Base-by-base conservation (phyloP, 2,113 vertebrate genomes). In the Kryptolebias marmoratus region DNA sequence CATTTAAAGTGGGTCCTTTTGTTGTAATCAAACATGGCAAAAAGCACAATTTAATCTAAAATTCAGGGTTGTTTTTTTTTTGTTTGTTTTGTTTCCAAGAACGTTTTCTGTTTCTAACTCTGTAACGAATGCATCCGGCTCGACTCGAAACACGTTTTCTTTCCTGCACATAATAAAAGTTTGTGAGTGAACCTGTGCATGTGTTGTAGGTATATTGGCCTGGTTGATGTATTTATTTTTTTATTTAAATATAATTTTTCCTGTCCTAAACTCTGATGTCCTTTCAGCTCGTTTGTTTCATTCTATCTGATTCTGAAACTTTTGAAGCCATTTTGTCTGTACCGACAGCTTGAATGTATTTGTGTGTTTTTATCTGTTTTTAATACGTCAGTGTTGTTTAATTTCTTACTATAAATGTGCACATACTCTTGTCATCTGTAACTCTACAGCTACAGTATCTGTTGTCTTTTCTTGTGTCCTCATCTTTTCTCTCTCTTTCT, bases 381-480 rank as follows among this genome's bases (percentile, higher is more conserved):
- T 61, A 10, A 58, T 77, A 32, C 70, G 32, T 75, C 60, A 64
- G 27, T 36, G 60, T 69, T 36, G 59, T 79, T 80, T 55, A 36
- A 58, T 85, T 73, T 85, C 71, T 71, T 64, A 63, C 39, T 68
- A 18, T 71, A 55, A 81, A 64, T 78, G 68, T 82, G 53, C 64
- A 49, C 42, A 45, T 49, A n/a, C 71, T 68, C 73, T 62, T 22
- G 50, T 68, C 36, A 66, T 73, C 53, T 82, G 56, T 70, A 53
- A 57, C 62, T 72, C 42, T 75, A n/a, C 92, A 93, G 92, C 67
- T 93, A 90, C 93, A 93, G 86, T 94, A 91, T 94, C 91, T 95
- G 42, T 94, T 92, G 92, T 94, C 93, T 94, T 90, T 92, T 95
- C 94, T 90, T 90, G 90, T 93, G 52, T 91, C 89, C 92, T 89